Percentiles rank a stretch among this genome's conserved stretches.
These are phyloP conservation scores for Salvator merianae DNA, from an alignment of 2,113 vertebrate species.

Conservation along the genomic window DNA sequence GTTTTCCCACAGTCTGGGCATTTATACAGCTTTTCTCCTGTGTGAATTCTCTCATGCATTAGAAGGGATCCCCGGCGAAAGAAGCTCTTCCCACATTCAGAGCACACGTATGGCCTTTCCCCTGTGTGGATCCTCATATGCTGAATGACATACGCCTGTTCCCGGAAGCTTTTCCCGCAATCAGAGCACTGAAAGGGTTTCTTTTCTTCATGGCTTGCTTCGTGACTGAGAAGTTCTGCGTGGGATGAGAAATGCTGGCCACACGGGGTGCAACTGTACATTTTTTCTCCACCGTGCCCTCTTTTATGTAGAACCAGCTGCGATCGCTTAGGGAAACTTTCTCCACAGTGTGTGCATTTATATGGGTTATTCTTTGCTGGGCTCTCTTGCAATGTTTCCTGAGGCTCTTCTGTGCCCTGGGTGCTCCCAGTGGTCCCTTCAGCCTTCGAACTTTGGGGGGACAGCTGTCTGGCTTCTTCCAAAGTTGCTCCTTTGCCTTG, in stretches of 20 bases:
- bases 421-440: not conserved
- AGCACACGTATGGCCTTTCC: slow-evolving; percentile 58
- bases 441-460: not conserved
- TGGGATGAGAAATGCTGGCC: slow-evolving; percentile 44
- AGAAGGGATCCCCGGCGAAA: slow-evolving; percentile 49
- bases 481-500: not conserved
- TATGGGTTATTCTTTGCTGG: not conserved
- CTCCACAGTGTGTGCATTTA: not conserved
- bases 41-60: slow-evolving; percentile 57
- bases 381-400: not conserved
- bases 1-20: slow-evolving; percentile 52
- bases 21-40: slow-evolving; percentile 48
- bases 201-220: slow-evolving; percentile 48
- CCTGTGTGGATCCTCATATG: slow-evolving; percentile 57
- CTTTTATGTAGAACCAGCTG: slow-evolving; percentile 41
- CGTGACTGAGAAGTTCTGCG: slow-evolving; percentile 40
- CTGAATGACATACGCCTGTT: slow-evolving; percentile 41
- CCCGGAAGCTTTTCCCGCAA: slow-evolving; percentile 55
- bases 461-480: not conserved
- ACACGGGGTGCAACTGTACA: slow-evolving; percentile 37
- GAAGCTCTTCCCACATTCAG: slow-evolving; percentile 67
- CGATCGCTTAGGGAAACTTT: slow-evolving; percentile 24
- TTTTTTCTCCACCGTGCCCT: slow-evolving; percentile 29
- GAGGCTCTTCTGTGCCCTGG: not conserved
- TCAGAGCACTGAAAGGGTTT: slow-evolving; percentile 56